A percentile compares a stretch with the other conserved stretches of the same genome.
Conservation (phyloP, 2,888 invertebrate species). For the Caenorhabditis plicata region DNA sequence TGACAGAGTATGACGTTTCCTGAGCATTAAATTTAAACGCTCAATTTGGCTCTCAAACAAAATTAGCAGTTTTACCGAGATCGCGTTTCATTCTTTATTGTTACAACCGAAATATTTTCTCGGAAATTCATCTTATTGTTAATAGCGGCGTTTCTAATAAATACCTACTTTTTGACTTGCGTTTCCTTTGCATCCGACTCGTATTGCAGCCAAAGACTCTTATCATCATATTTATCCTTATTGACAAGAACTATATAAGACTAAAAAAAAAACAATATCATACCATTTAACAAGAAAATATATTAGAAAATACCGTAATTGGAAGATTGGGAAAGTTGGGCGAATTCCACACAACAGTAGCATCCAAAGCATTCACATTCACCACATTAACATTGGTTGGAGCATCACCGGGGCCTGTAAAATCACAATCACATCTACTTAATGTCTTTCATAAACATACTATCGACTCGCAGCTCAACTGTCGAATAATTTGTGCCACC, state of each 20-base stretch:
- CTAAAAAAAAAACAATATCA: conserved; percentile 5
- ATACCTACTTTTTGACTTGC: conserved; percentile 3
- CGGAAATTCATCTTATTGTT: no score
- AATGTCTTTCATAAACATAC: conserved; percentile 12
- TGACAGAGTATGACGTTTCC: no score
- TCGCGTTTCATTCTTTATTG: no score
- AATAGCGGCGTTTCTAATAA: no score
- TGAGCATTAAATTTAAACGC: no score
- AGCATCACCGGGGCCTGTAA: conserved; percentile 37
- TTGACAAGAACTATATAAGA: conserved; percentile 23
- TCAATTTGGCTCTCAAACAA: no score
- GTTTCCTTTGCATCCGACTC: conserved; percentile 24
- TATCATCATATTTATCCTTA: conserved; percentile 22
- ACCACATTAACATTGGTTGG: conserved; percentile 36
- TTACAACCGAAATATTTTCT: no score
- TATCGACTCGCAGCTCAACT: conserved; percentile 34
- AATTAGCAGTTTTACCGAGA: no score
- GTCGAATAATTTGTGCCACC: conserved; percentile 36
- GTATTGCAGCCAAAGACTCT: conserved; percentile 23
- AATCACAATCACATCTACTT: conserved; percentile 1
- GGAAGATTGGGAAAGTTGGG: conserved; percentile 37
- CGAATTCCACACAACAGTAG: conserved; percentile 35
- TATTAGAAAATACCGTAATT: conserved; percentile 15
- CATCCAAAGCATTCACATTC: conserved; percentile 34
- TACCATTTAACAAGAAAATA: not conserved